Percentiles rank a stretch among this genome's conserved stretches.
These are phyloP conservation scores for Australoheros facetus DNA, from an alignment of 2,797 vertebrate genomes.

Conservation along the genomic window DNA sequence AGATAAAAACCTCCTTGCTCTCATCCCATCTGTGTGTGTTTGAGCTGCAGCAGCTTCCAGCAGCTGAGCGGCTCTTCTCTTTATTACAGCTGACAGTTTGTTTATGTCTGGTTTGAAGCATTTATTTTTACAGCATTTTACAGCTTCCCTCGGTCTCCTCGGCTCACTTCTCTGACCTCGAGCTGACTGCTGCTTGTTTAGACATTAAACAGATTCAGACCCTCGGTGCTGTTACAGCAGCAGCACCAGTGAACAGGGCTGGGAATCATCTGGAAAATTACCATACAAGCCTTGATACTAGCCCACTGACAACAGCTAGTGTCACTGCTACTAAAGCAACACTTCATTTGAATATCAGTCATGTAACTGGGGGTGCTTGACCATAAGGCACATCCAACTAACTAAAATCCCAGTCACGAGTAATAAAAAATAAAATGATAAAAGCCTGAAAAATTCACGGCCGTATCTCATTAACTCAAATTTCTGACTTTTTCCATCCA, in stretches of 20 bases:
- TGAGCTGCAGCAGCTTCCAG: constrained; percentile 14
- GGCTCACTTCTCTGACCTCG: constrained; percentile 48
- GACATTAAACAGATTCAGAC: constrained; percentile 62
- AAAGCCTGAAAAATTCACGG: background rate
- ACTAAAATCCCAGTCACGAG: too few relatives aligned
- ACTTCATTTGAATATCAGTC: constrained; percentile 24
- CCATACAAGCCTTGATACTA: constrained; percentile 26
- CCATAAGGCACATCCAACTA: background rate
- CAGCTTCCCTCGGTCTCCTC: constrained; percentile 32
- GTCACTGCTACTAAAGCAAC: constrained; percentile 22
- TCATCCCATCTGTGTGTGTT: constrained; percentile 1
- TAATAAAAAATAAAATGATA: background rate
- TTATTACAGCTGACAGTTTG: constrained; percentile 55
- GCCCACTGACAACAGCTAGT: background rate
- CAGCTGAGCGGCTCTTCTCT: constrained; percentile 29
- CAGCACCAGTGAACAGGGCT: background rate
- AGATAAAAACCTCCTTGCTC: background rate
- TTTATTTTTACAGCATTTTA: constrained; percentile 49
- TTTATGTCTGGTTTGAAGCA: constrained; percentile 43
- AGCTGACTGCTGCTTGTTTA: constrained; percentile 56
- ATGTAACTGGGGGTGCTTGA: background rate
- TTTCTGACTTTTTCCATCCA: background rate
- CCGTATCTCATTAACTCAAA: too few relatives aligned
- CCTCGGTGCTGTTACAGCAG: constrained; percentile 24
- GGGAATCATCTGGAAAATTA: constrained; percentile 42